These are phyloP conservation scores for Helarctos malayanus DNA, from an alignment of 2,797 vertebrate genomes.

Conservation along the genomic window DNA sequence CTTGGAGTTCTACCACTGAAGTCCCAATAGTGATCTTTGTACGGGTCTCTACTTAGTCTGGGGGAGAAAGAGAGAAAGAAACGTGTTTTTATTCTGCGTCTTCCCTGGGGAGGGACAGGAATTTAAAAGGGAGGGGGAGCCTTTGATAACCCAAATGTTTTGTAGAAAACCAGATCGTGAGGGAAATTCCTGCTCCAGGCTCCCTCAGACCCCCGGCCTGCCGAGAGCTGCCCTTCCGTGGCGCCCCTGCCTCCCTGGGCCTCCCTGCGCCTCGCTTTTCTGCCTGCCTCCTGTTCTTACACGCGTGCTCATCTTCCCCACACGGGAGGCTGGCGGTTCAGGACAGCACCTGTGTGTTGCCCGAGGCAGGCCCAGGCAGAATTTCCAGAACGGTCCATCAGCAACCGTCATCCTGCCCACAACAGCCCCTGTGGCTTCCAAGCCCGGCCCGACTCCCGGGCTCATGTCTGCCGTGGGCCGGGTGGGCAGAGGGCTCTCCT, in stretches of 20 bases:
- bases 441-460: fast-evolving
- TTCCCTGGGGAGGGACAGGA: neutral
- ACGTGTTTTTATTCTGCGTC: neutral
- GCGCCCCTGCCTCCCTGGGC: neutral
- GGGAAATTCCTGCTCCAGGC: neutral
- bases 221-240: fast-evolving
- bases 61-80: neutral
- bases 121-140: neutral
- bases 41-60: neutral
- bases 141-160: neutral
- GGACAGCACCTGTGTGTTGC: neutral
- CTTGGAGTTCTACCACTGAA: neutral
- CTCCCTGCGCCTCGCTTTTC: neutral
- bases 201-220: neutral
- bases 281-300: no score
- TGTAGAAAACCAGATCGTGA: neutral
- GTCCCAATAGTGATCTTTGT: neutral
- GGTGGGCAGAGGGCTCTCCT: neutral
- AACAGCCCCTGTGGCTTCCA: fast-evolving
- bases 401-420: neutral
- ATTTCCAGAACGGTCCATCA: neutral
- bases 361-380: fast-evolving
- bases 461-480: fast-evolving
- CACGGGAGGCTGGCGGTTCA: neutral
- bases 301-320: fast-evolving